These are phyloP conservation scores for Campoplex capitator DNA, from an alignment of 2,888 invertebrate species.

Conservation along the genomic window DNA sequence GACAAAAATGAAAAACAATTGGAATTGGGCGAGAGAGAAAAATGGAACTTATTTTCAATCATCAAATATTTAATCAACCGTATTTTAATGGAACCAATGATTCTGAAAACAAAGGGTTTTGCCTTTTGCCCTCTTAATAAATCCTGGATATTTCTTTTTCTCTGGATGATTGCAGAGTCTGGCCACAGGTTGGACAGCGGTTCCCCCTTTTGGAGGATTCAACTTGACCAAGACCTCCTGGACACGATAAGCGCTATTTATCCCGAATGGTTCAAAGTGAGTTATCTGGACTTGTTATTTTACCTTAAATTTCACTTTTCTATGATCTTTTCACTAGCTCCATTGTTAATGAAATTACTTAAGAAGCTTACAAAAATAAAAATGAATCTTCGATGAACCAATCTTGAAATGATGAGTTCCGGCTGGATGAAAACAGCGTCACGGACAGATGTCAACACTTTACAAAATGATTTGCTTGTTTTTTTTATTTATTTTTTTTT, in stretches of 20 bases:
- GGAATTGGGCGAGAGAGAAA: constrained; percentile 2
- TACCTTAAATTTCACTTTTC: not conserved
- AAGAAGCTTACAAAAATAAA: not conserved
- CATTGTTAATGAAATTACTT: not conserved
- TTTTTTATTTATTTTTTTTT: not conserved
- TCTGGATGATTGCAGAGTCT: constrained; percentile 88
- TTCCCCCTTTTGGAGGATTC: constrained; percentile 95
- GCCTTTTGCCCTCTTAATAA: constrained; percentile 4
- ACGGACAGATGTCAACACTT: constrained; percentile 4
- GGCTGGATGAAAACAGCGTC: not conserved
- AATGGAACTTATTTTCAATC: not conserved
- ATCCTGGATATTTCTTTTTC: constrained; percentile 57
- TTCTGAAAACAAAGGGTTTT: not conserved
- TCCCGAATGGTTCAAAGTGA: constrained; percentile 95
- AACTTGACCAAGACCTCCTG: constrained; percentile 96
- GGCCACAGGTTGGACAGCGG: constrained; percentile 89
- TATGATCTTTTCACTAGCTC: not conserved
- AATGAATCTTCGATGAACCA: not conserved
- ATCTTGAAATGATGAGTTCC: not conserved
- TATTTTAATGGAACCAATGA: constrained; percentile 40
- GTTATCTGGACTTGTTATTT: constrained; percentile 41
- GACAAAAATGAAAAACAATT: not conserved
- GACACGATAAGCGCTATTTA: constrained; percentile 96
- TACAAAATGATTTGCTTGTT: constrained; percentile 37
- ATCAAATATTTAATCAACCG: constrained; percentile 45